Conservation (phyloP, 2,113 vertebrate genomes). For the Lampris incognitus region DNA sequence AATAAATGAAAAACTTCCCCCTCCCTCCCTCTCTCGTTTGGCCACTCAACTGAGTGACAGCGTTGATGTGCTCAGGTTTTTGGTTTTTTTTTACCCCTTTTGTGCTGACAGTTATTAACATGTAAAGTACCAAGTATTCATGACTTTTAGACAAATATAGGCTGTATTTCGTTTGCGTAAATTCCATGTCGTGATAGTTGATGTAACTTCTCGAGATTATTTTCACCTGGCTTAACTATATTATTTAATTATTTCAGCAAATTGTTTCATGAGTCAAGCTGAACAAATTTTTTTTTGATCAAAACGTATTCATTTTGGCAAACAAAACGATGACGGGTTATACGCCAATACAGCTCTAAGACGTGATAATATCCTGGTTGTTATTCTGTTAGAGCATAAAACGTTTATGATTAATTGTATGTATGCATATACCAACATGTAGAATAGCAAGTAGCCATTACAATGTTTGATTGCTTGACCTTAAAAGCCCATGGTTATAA, state of each 20-base stretch:
- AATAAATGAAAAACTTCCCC: conserved; percentile 61
- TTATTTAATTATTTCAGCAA: no score
- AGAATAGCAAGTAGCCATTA: not conserved
- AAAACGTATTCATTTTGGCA: conserved; percentile 19
- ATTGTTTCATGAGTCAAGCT: no score
- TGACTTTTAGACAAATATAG: conserved; percentile 38
- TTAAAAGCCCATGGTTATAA: not conserved
- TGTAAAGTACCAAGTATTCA: conserved; percentile 68
- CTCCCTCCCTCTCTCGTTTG: conserved; percentile 31
- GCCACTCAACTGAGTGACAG: conserved; percentile 57
- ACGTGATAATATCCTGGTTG: no score
- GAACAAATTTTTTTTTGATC: not conserved
- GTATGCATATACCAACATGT: conserved; percentile 38
- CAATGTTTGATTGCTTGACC: not conserved
- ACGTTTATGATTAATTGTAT: no score
- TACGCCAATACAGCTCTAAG: not conserved
- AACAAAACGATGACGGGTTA: conserved; percentile 35
- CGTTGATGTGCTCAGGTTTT: conserved; percentile 48
- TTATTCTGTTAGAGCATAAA: no score
- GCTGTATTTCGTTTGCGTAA: conserved; percentile 45
- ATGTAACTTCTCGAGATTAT: conserved; percentile 43
- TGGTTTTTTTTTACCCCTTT: not conserved
- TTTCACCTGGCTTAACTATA: conserved; percentile 49
- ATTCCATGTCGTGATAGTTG: conserved; percentile 59
- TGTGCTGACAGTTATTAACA: conserved; percentile 75